Evolutionary conservation across 2,888 invertebrate species (phyloP).

Genomic region (Antheraea yamamai): DNA sequence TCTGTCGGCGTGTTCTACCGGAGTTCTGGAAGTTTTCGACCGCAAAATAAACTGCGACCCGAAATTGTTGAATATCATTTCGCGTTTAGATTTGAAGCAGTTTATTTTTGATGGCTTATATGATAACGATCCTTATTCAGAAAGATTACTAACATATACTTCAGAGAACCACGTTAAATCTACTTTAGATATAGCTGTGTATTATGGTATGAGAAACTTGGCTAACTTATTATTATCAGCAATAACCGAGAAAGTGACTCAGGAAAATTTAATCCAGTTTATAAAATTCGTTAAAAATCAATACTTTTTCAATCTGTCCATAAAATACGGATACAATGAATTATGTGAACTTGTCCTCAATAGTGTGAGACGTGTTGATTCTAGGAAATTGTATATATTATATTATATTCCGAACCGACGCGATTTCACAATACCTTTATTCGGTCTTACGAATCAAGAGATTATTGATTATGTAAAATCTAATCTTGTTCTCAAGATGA

Average conservation of each 20-base stretch:
- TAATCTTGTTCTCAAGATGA: background rate
- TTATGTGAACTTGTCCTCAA: background rate
- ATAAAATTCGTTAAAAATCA: background rate
- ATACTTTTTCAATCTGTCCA: background rate
- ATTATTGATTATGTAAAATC: slow-evolving; percentile 4
- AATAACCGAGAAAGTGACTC: background rate
- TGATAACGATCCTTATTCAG: background rate
- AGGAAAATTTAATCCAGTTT: background rate
- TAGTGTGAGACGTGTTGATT: background rate
- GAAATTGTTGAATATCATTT: background rate
- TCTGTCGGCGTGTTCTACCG: background rate
- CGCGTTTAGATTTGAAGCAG: background rate
- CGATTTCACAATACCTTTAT: background rate
- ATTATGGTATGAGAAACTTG: background rate
- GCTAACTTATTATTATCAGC: background rate
- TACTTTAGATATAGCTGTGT: slow-evolving; percentile 1
- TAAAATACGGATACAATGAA: background rate
- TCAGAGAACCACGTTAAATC: background rate
- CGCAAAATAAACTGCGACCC: background rate
- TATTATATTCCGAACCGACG: background rate
- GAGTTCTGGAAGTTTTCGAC: background rate
- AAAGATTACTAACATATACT: background rate
- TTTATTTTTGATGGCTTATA: background rate
- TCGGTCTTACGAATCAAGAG: background rate
- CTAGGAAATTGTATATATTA: background rate